These are phyloP conservation scores for Scytalopus superciliaris DNA, from an alignment of 2,113 vertebrate species.

Conservation along the genomic window DNA sequence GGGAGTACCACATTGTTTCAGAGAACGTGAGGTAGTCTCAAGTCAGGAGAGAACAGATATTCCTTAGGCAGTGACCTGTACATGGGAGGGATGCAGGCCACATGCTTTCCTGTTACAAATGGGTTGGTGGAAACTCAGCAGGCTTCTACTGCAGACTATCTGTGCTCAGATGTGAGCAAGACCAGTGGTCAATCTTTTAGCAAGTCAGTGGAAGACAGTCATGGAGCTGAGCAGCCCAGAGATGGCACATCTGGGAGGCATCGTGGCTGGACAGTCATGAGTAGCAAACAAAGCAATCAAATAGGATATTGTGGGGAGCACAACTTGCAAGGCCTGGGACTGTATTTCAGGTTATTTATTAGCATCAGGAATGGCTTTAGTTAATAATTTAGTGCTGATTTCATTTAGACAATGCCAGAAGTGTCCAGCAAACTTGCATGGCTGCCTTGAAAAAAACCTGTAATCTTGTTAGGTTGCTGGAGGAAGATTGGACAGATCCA, in stretches of 20 bases:
- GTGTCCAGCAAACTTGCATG: neutral
- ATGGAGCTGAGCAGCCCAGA: neutral
- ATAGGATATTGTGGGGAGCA: neutral
- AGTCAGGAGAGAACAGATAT: neutral
- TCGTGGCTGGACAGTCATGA: neutral
- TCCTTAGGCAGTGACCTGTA: neutral
- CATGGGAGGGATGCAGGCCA: neutral
- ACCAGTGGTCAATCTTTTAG: neutral
- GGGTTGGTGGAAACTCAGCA: neutral
- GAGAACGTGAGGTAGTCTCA: neutral
- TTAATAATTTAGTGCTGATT: neutral
- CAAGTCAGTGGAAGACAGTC: neutral
- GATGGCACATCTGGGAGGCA: neutral
- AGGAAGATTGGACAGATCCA: neutral
- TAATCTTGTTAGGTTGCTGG: neutral
- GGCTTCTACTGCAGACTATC: neutral
- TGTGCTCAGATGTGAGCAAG: neutral
- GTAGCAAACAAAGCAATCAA: neutral
- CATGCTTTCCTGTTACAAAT: neutral
- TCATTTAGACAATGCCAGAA: neutral
- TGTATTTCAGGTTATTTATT: neutral
- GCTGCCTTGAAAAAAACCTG: neutral
- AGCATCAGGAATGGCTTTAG: neutral
- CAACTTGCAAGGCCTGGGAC: neutral
- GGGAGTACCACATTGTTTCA: neutral